Evolutionary conservation across 30 jellyfish, hydroid and myxozoan species (phyloP), one percentile per base, ranked within the genome.

Genomic region (Cassiopea andromeda): DNA sequence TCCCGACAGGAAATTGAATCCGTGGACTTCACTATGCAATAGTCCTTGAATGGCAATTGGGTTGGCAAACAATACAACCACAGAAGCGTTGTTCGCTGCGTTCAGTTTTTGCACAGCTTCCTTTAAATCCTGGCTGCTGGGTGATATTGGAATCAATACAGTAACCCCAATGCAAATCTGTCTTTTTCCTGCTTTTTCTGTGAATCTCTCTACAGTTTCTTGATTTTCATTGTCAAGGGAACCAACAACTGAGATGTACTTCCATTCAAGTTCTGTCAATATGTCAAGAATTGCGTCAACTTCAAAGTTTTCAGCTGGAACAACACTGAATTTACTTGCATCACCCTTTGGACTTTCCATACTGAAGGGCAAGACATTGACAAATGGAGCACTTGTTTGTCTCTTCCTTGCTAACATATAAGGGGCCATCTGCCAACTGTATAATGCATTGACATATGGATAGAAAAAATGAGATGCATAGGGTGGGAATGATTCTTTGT

Each of bases 381-480:
- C 10, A 19, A 75, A 47, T 75, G 84, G 84, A 44, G 84, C 84
- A 27, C 54, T 16, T 2, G n/a, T 70, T 15, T 70, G 79, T 18
- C 50, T n/a, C 50, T 43, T n/a, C 15, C 79, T 70, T 27, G 27
- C 54, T 2, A 70, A 19, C 5, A 70, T 12, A 27, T 19, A 7
- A 1, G 79, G 54, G 2, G 50, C 49, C 5, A 43, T 43, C 38
- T 70, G 79, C 49, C 50, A 70, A 54, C 4, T 16, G 38, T 27
- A 16, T 70, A 27, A 1, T 1, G 50, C 15, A 43, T 54, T 70
- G 54, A 70, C 5, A 54, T 16, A 43, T 17, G 48, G 79, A 43
- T 70, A 16, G 54, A 70, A 70, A 19, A 8, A 70, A 54, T 14
- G 27, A 9, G 48, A 10, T 7, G 79, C 15, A 16, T 16, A 70